phyloP scores from a whole-genome alignment of 2,888 invertebrate genomes.

The Harpalus rubripes region DNA sequence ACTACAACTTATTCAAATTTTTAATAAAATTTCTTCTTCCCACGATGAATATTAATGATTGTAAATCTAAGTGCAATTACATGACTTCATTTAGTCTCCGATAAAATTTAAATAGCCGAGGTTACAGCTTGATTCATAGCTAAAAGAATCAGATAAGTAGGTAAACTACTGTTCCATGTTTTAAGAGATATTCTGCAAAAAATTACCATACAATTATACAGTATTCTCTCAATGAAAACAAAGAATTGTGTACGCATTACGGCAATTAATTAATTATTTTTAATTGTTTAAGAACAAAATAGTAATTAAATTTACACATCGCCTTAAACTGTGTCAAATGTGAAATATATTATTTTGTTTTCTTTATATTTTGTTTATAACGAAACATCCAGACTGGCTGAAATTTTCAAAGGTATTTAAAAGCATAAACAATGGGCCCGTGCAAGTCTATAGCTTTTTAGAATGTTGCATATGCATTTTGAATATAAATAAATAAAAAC shows the following conservation, averaged over 20 bases:
- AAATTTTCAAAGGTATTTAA: no score
- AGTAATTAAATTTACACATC: conserved; percentile 9
- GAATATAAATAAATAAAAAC: no score
- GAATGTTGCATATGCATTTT: no score
- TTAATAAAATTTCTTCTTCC: no score
- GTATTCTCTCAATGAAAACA: not conserved
- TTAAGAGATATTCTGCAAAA: not conserved
- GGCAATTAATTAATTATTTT: conserved; percentile 20
- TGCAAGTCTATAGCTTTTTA: no score
- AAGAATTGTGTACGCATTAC: not conserved
- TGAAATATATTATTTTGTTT: no score
- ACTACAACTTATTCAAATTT: no score
- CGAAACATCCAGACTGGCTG: no score
- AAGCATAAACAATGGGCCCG: no score
- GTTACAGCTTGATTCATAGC: conserved; percentile 5
- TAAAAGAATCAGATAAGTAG: conserved; percentile 7
- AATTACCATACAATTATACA: conserved; percentile 22
- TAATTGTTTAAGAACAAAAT: not conserved
- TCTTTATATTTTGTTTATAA: no score
- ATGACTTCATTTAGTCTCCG: not conserved
- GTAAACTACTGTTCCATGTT: conserved; percentile 2
- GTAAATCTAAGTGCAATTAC: not conserved
- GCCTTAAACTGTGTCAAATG: not conserved
- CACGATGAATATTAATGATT: not conserved
- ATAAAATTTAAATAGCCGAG: conserved; percentile 17